These are phyloP conservation scores for Saccostrea cuccullata DNA, from an alignment of 1,140 invertebrate species.

Conservation along the genomic window DNA sequence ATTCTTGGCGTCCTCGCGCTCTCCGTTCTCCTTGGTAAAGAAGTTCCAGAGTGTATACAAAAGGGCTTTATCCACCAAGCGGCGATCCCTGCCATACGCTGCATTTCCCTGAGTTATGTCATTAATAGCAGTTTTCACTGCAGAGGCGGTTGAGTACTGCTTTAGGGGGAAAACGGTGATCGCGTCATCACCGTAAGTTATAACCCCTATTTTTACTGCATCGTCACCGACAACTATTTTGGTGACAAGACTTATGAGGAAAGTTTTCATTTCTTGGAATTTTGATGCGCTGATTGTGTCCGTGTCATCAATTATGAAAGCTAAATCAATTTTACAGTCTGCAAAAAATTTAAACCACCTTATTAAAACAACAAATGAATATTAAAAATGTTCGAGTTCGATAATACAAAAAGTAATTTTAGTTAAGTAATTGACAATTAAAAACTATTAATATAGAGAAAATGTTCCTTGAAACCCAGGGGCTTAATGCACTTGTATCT, in stretches of 20 bases:
- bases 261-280: not conserved
- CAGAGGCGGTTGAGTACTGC: not conserved
- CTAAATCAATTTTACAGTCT: not conserved
- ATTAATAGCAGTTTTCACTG: not conserved
- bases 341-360: not conserved
- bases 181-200: not conserved
- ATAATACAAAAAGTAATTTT: too few species aligned
- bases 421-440: too few species aligned
- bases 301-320: slow-evolving; percentile 1
- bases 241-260: not conserved
- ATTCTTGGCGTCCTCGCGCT: not conserved
- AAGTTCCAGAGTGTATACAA: not conserved
- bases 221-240: not conserved
- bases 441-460: not conserved
- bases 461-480: too few species aligned
- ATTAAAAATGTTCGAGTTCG: not conserved
- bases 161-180: not conserved
- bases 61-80: not conserved
- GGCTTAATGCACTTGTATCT: not conserved
- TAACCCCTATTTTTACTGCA: not conserved
- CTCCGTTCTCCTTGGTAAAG: not conserved
- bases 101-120: not conserved
- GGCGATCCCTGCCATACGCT: not conserved
- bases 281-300: not conserved
- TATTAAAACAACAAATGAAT: too few species aligned